phyloP scores from a whole-genome alignment of 2,113 vertebrate genomes.

The Phycodurus eques region DNA sequence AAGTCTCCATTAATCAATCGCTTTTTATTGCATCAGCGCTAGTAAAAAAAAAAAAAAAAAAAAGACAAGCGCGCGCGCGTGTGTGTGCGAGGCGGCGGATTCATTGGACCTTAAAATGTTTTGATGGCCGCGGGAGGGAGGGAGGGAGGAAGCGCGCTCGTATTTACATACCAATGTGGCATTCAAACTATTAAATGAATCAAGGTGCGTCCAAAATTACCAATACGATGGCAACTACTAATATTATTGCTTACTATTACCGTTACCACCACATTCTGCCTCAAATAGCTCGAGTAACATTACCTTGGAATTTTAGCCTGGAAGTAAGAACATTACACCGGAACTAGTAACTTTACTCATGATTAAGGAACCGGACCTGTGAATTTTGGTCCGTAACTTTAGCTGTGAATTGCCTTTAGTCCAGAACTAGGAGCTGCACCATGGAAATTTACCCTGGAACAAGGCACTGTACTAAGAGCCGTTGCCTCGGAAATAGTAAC shows the following conservation, averaged over 20 bases:
- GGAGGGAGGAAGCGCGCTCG: slow-evolving; percentile 29
- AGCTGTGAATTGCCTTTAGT: too few relatives aligned
- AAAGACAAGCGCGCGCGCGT: slow-evolving; percentile 87
- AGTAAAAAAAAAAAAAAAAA: slow-evolving; percentile 95
- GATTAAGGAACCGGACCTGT: too few relatives aligned
- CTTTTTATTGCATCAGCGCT: slow-evolving; percentile 80
- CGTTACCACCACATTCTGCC: neutral
- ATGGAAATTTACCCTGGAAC: too few relatives aligned
- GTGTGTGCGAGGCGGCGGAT: slow-evolving; percentile 71
- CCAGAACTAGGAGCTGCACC: too few relatives aligned
- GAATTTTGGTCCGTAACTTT: too few relatives aligned
- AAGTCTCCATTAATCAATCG: slow-evolving; percentile 82
- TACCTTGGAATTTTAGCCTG: too few relatives aligned
- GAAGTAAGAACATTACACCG: too few relatives aligned
- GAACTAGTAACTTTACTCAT: too few relatives aligned
- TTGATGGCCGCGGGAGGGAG: slow-evolving; percentile 84
- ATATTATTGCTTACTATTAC: neutral
- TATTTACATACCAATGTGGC: neutral
- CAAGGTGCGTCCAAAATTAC: neutral
- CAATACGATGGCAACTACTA: neutral
- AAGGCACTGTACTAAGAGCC: too few relatives aligned
- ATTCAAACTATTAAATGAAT: neutral
- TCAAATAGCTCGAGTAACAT: neutral
- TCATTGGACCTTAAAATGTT: slow-evolving; percentile 97
- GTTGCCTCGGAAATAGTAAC: too few relatives aligned